phyloP scores from a whole-genome alignment of 2,888 invertebrate species.

The Laothoe populi region DNA sequence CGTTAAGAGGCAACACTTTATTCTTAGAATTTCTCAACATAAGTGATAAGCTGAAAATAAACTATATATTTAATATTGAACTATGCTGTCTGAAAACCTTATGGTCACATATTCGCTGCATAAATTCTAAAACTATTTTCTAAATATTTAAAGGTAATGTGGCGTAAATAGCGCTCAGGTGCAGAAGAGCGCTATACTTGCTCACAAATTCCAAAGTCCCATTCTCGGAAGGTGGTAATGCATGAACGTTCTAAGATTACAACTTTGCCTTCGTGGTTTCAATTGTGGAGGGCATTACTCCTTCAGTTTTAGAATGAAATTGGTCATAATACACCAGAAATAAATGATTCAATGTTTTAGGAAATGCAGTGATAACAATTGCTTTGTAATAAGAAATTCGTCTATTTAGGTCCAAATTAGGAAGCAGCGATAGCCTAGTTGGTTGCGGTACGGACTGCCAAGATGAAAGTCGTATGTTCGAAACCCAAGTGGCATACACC shows the following conservation, averaged over 20 bases:
- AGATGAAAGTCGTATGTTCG: too few species aligned
- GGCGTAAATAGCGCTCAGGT: constrained; percentile 30
- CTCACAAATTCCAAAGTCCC: constrained; percentile 30
- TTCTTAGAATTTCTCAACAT: too few species aligned
- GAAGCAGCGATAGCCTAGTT: too few species aligned
- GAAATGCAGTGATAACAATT: too few species aligned
- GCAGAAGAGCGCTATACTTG: constrained; percentile 29
- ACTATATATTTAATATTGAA: background rate
- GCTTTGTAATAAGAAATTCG: too few species aligned
- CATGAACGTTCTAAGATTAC: constrained; percentile 8
- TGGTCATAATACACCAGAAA: too few species aligned
- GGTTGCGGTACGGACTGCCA: too few species aligned
- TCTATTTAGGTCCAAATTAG: too few species aligned
- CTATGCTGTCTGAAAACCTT: background rate
- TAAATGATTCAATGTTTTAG: too few species aligned
- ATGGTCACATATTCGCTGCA: background rate
- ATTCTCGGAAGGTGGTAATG: constrained; percentile 3
- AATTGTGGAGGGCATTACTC: constrained; percentile 4
- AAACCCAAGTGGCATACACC: too few species aligned
- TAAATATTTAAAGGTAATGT: constrained; percentile 1
- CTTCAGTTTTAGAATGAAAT: background rate
- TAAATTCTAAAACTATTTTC: background rate
- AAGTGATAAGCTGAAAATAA: background rate
- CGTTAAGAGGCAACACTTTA: too few species aligned
- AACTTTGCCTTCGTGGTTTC: constrained; percentile 3